phyloP scores from a whole-genome alignment of 2,888 invertebrate genomes.

The Diabrotica balteata region DNA sequence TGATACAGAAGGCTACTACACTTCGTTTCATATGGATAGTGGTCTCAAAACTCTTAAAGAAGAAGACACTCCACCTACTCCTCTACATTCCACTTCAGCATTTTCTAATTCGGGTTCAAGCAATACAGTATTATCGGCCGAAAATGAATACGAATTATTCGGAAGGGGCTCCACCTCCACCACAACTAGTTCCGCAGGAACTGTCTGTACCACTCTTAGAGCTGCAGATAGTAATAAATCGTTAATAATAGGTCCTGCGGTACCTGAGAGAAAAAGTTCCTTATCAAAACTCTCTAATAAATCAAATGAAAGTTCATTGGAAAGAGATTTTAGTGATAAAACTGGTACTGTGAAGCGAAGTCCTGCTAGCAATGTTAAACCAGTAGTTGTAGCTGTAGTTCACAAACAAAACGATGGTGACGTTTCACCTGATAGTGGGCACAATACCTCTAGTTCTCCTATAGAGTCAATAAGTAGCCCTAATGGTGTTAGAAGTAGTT shows the following conservation, averaged over 20 bases:
- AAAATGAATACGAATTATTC: conserved; percentile 89
- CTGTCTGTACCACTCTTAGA: conserved; percentile 84
- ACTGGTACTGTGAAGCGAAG: conserved; percentile 60
- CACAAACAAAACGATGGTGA: conserved; percentile 68
- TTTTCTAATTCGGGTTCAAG: conserved; percentile 73
- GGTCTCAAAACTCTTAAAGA: conserved; percentile 87
- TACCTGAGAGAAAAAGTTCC: conserved; percentile 84
- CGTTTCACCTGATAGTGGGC: conserved; percentile 81
- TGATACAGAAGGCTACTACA: conserved; percentile 97
- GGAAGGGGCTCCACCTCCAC: conserved; percentile 92
- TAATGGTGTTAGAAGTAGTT: conserved; percentile 72
- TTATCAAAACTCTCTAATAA: conserved; percentile 65
- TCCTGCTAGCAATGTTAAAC: conserved; percentile 59
- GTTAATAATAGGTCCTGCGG: conserved; percentile 73
- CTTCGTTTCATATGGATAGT: conserved; percentile 96
- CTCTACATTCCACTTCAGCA: conserved; percentile 74
- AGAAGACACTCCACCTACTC: conserved; percentile 75
- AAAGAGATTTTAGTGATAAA: conserved; percentile 56
- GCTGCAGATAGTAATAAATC: conserved; percentile 72
- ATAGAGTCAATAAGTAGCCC: conserved; percentile 78
- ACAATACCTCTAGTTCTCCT: conserved; percentile 82
- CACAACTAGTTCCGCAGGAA: conserved; percentile 89
- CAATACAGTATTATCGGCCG: conserved; percentile 75
- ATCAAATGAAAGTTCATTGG: conserved; percentile 62
- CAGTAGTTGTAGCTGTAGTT: conserved; percentile 67